Conservation (phyloP, 1,140 invertebrate species). For the Drosophila micromelanica region DNA sequence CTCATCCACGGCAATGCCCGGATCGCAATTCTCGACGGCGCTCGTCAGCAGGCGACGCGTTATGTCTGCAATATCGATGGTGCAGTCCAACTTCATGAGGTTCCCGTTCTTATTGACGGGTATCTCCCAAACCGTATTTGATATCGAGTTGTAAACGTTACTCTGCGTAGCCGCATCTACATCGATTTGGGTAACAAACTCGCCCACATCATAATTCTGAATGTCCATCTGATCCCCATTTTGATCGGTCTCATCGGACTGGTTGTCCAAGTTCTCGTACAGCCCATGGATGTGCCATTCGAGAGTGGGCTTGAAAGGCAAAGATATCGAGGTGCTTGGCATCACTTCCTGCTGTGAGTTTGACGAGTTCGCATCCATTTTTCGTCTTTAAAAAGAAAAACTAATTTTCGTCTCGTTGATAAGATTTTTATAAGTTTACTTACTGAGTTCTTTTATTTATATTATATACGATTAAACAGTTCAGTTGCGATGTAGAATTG, state of each 20-base stretch:
- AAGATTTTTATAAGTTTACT: neutral
- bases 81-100: neutral
- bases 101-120: neutral
- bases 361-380: neutral
- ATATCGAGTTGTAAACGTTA: neutral
- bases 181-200: neutral
- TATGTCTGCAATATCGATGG: neutral
- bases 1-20: neutral
- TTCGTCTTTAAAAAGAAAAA: neutral
- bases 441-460: neutral
- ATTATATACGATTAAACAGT: neutral
- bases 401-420: neutral
- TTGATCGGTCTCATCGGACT: neutral
- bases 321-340: neutral
- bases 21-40: constrained; percentile 2
- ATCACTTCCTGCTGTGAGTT: neutral
- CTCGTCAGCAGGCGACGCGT: neutral
- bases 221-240: neutral
- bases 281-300: constrained; percentile 9
- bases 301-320: neutral
- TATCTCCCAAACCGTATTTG: neutral
- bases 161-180: neutral
- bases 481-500: neutral
- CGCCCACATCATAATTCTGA: neutral
- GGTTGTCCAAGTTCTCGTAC: neutral